Percentiles rank a stretch among this genome's conserved stretches.
phyloP scores from a whole-genome alignment of 2,888 invertebrate genomes.

The Tortrix viridana region DNA sequence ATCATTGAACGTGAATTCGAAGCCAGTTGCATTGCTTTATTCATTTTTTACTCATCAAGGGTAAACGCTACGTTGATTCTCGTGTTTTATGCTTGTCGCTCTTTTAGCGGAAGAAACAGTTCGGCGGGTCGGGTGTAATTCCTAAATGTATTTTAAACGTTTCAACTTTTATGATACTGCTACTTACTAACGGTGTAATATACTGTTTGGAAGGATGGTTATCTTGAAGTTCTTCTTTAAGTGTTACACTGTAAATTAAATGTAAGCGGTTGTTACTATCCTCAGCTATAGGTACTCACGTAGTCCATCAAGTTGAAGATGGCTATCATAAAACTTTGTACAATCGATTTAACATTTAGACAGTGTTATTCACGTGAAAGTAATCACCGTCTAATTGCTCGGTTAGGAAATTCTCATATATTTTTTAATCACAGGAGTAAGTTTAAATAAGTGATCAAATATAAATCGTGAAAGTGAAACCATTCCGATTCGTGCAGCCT shows the following conservation, averaged over 20 bases:
- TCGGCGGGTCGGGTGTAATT: background rate
- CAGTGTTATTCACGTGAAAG: constrained; percentile 16
- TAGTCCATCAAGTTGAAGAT: background rate
- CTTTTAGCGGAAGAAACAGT: constrained; percentile 24
- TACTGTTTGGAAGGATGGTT: too few relatives aligned
- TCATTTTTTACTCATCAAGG: constrained; percentile 13
- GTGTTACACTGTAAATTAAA: too few relatives aligned
- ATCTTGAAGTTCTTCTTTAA: too few relatives aligned
- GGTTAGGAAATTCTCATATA: constrained; percentile 21
- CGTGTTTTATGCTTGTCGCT: constrained; percentile 20
- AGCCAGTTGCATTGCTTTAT: constrained; percentile 3
- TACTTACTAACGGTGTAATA: background rate
- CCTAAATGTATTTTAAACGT: background rate
- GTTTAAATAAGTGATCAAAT: constrained; percentile 20
- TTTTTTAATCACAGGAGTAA: constrained; percentile 23
- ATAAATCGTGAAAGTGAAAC: constrained; percentile 58
- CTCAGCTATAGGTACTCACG: too few relatives aligned
- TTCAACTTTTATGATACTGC: background rate
- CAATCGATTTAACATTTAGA: constrained; percentile 13
- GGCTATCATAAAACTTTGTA: background rate
- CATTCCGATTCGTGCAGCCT: constrained; percentile 53
- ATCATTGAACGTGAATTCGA: constrained; percentile 17
- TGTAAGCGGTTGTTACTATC: too few relatives aligned
- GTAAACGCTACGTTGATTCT: constrained; percentile 9
- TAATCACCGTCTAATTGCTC: constrained; percentile 9